Evolutionary conservation across 2,888 invertebrate species (phyloP).

Genomic region (Polia nebulosa): DNA sequence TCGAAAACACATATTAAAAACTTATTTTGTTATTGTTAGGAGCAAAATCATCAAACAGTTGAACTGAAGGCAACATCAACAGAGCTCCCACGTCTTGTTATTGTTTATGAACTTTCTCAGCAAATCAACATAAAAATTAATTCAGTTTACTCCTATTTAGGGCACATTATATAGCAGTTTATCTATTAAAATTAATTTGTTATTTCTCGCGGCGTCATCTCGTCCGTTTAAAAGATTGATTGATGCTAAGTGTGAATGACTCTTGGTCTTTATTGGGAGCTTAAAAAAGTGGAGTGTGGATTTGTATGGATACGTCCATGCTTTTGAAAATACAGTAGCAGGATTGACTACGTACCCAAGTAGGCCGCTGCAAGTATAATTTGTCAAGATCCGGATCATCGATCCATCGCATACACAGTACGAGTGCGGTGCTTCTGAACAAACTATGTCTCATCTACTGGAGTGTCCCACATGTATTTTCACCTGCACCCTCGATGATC

Average conservation of each 20-base stretch:
- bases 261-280: slow-evolving; percentile 52
- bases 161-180: slow-evolving; percentile 64
- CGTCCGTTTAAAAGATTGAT: slow-evolving; percentile 83
- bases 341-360: no score
- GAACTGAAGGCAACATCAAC: slow-evolving; percentile 51
- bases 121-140: slow-evolving; percentile 75
- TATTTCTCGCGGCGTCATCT: slow-evolving; percentile 76
- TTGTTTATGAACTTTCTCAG: slow-evolving; percentile 70
- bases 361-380: no score
- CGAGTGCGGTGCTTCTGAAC: no score
- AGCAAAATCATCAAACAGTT: slow-evolving; percentile 53
- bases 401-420: no score
- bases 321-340: background rate
- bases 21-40: slow-evolving; percentile 45
- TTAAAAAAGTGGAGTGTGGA: slow-evolving; percentile 22
- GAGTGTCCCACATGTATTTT: no score
- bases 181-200: slow-evolving; percentile 87
- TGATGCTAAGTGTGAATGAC: slow-evolving; percentile 78
- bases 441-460: no score
- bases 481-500: no score
- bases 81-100: slow-evolving; percentile 64
- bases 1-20: slow-evolving; percentile 40
- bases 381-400: no score
- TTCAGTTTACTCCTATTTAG: slow-evolving; percentile 75
- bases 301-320: slow-evolving; percentile 36